Percentiles rank a stretch among this genome's conserved stretches.
Conservation (phyloP, 2,113 vertebrate genomes). For the Perca fluviatilis region DNA sequence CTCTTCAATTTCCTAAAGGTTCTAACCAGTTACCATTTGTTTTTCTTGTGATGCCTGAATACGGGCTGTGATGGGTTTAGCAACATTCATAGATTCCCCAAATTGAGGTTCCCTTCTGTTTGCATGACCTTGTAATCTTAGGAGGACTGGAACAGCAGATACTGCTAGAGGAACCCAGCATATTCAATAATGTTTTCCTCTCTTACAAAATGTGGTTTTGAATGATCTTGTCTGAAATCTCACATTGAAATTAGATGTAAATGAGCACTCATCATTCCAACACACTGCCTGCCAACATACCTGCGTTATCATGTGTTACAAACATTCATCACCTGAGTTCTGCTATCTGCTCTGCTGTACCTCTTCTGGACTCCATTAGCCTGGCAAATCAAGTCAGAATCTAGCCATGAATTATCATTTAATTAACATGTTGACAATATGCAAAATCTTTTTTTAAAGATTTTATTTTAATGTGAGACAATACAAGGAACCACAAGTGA, state of each 20-base stretch:
- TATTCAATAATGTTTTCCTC: not conserved
- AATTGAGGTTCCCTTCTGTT: not conserved
- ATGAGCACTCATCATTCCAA: not conserved
- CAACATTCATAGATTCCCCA: conserved; percentile 12
- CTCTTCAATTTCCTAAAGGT: not conserved
- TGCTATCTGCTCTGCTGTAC: conserved; percentile 25
- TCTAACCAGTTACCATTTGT: not conserved
- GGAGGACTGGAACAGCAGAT: not conserved
- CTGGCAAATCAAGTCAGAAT: conserved; percentile 13
- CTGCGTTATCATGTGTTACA: not conserved
- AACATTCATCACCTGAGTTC: conserved; percentile 23
- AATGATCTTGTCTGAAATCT: not conserved
- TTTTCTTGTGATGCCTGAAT: conserved; percentile 3
- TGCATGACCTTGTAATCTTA: conserved; percentile 1
- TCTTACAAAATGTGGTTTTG: not conserved
- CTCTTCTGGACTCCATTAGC: conserved; percentile 31
- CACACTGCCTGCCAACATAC: not conserved
- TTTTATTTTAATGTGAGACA: too few relatives aligned
- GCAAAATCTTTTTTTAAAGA: not conserved
- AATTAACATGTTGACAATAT: conserved; percentile 34
- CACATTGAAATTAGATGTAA: not conserved
- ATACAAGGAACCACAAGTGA: too few relatives aligned
- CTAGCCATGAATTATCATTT: conserved; percentile 38
- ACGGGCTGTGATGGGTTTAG: not conserved
- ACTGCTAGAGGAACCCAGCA: not conserved